Base-by-base conservation (phyloP, 2,113 vertebrate genomes). In the Ariopsis seemanni region DNA sequence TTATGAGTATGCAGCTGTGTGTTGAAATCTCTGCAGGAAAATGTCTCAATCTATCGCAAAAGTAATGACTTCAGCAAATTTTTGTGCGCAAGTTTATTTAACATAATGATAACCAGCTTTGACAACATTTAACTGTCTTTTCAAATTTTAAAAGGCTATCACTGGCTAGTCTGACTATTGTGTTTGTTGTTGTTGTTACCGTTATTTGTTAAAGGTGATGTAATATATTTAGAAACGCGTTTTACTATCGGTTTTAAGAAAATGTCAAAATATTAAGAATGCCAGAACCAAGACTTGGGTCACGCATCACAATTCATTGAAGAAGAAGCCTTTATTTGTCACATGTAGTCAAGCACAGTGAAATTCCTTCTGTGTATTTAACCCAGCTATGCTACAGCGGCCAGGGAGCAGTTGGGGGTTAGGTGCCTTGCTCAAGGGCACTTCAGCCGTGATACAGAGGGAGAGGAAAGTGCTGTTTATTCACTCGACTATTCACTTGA, bases 41-140 rank as follows among this genome's bases (percentile, higher is more conserved):
- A 18, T 14, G 25, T 12, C 15, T 84, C 2, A 17, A 75, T 8
- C 69, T 85, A 30, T 12, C 55, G 75, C 20, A 60, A 17, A 57
- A 42, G 52, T 15, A 42, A 50, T 75, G 25, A 63, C 30, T 60
- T 55, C 17, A 30, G 58, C 52, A 15, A 17, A n/a, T 86, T 25
- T 87, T 63, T 85, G 53, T 63, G 75, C 18, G 20, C 9, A 7
- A 5, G 57, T 60, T 7, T 88, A 62, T 30, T 22, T 85, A 82
- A 82, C 86, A 62, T 81, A 72, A 27, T 0, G 4, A 57, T 72
- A 74, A 48, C 42, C 27, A n/a, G 81, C 25, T 77, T 7, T 27
- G 25, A n/a, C 10, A 50, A 72, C 2, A 42, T 42, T 42, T 34
- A 15, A 14, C 8, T 18, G 6, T 4, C 5, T 42, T 30, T 69